Percentiles rank a stretch among this genome's conserved stretches.
phyloP scores from a whole-genome alignment of 2,113 vertebrate species.

The Ptilonorhynchus violaceus region DNA sequence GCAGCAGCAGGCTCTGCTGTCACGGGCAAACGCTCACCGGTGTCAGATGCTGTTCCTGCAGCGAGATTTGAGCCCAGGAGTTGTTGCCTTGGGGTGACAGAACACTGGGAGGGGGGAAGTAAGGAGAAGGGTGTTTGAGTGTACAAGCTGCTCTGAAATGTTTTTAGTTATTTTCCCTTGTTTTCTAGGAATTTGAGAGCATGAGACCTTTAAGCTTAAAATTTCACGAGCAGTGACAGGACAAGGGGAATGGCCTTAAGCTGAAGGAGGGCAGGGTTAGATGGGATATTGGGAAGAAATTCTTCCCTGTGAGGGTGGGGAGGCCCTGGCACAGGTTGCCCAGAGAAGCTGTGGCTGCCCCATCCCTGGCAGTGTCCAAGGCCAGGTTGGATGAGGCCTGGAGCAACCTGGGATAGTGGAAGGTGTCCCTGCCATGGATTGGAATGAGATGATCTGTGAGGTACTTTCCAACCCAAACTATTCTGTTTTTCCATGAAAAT shows the following conservation, averaged over 20 bases:
- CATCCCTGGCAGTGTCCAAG: background rate
- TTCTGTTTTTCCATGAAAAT: background rate
- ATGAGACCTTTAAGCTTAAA: background rate
- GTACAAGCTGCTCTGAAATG: background rate
- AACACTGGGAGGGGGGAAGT: background rate
- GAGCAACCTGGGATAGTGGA: background rate
- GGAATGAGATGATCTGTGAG: background rate
- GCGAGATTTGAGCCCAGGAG: background rate
- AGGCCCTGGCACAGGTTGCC: background rate
- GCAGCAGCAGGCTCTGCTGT: background rate
- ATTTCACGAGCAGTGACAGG: background rate
- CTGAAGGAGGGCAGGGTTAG: background rate
- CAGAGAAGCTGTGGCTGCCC: background rate
- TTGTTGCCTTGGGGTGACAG: background rate
- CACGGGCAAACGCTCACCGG: background rate
- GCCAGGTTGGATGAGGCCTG: background rate
- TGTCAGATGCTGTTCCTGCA: background rate
- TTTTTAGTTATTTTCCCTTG: background rate
- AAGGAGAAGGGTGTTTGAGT: accelerated
- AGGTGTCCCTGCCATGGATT: background rate
- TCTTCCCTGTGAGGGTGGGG: accelerated
- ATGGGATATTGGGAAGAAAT: background rate
- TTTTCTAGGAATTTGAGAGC: background rate
- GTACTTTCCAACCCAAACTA: background rate
- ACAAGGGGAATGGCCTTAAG: background rate